Evolutionary conservation across 2,888 invertebrate genomes (phyloP), one percentile per base, ranked within the genome.

Genomic region (Halictus quadricinctus): DNA sequence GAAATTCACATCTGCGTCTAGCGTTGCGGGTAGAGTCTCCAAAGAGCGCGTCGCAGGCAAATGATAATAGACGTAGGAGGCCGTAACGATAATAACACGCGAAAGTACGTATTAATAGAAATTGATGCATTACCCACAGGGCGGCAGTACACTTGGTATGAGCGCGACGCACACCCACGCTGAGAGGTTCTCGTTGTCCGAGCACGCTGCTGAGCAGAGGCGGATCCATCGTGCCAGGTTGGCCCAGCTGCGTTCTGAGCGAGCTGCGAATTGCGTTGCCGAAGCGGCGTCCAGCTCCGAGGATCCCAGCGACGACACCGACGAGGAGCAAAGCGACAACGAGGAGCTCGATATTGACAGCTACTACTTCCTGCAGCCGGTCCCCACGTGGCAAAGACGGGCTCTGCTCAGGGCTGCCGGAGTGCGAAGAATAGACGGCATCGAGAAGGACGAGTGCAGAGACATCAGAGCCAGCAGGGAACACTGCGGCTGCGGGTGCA

Each of bases 391-490:
- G 92, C 99, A 99, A 94, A 96, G 99, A 84, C 95, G 99, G 83
- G 97, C 97, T 5, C 95, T 99, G 78, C 95, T 99, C 29, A 96
- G 99, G 79, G 97, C 98, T n/a, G 97, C 99, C 12, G 99, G 99
- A 0, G 97, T 99, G 0, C 96, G 98, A 77, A 98, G 98, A 95
- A 99, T 99, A 92, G 99, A 99, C 95, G 96, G 97, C 6, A 95
- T 96, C 84, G 99, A 99, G 95, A 99, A 99, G 95, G 98, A 98
- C 93, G 98, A 99, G 93, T 99, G 99, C 94, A 96, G 98, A 80
- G 97, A 98, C 89, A 99, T 99, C 90, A 96, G 99, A 87, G 97
- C 97, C 46, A 98, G 98, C 10, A 96, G 99, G 29, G 99, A 99
- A 94, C 97, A 98, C 92, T 99, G 99, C 94, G 99, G 99, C 69